phyloP scores from a whole-genome alignment of 2,113 vertebrate species.

The Oophaga pumilio region DNA sequence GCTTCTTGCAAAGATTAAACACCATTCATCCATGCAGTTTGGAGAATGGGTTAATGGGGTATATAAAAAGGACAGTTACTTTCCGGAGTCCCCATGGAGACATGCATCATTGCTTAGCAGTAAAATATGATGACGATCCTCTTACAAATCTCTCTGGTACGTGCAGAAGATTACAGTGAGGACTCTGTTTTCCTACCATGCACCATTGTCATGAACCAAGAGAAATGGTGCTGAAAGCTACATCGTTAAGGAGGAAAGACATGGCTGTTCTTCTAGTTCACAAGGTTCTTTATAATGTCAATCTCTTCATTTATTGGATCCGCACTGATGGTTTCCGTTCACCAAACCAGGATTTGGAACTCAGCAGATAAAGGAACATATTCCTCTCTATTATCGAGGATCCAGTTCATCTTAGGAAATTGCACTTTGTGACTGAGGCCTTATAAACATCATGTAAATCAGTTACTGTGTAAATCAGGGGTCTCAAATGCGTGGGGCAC shows the following conservation, averaged over 20 bases:
- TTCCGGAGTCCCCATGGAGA: neutral
- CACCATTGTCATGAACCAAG: neutral
- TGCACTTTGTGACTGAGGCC: too few species aligned
- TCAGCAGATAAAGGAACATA: too few species aligned
- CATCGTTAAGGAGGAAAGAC: neutral
- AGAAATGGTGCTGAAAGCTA: neutral
- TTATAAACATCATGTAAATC: too few species aligned
- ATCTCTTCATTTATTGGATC: neutral
- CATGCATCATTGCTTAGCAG: neutral
- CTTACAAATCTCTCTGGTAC: neutral
- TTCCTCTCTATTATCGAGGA: too few species aligned
- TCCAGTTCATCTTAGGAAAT: neutral
- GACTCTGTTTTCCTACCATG: neutral
- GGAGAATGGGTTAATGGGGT: neutral
- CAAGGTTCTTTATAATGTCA: neutral
- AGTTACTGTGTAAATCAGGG: too few species aligned
- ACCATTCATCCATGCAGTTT: neutral
- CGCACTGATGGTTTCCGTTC: neutral
- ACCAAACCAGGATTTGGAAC: neutral
- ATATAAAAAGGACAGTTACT: neutral
- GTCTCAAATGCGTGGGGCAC: too few species aligned
- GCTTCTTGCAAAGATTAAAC: neutral
- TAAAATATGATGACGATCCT: neutral
- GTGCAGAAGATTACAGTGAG: neutral
- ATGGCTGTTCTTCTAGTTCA: neutral